Conservation (phyloP, 2,797 vertebrate genomes). For the Diceros bicornis region DNA sequence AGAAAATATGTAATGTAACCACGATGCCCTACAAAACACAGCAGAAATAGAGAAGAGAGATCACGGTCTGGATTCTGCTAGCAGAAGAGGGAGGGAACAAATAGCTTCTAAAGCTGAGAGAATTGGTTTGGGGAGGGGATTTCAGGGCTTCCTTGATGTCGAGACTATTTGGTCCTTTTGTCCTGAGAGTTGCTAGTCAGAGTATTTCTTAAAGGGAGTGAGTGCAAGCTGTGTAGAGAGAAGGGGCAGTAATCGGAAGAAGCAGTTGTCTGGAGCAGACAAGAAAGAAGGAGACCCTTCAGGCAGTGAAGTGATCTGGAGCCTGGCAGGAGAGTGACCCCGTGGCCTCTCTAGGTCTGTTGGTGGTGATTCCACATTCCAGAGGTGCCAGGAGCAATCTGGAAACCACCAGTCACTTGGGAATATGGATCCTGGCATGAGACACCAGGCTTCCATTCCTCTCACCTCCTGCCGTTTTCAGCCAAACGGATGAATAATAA, state of each 20-base stretch:
- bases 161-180: constrained; percentile 4
- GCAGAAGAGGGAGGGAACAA: not conserved
- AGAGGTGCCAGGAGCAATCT: not conserved
- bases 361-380: not conserved
- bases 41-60: not conserved
- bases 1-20: not conserved
- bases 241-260: not conserved
- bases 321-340: too few species aligned
- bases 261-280: not conserved
- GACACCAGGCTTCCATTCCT: not conserved
- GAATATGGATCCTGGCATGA: not conserved
- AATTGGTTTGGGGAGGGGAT: not conserved
- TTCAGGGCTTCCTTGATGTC: not conserved
- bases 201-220: not conserved
- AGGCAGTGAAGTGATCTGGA: not conserved
- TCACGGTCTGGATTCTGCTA: not conserved
- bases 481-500: not conserved
- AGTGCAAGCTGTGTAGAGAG: not conserved
- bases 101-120: not conserved
- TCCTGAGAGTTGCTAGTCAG: not conserved
- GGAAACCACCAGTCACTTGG: not conserved
- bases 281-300: not conserved
- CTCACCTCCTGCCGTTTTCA: not conserved
- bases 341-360: not conserved
- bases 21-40: not conserved